Percentiles rank a stretch among this genome's conserved stretches.
phyloP scores from a whole-genome alignment of 2,113 vertebrate species.

The Pholis gunnellus region DNA sequence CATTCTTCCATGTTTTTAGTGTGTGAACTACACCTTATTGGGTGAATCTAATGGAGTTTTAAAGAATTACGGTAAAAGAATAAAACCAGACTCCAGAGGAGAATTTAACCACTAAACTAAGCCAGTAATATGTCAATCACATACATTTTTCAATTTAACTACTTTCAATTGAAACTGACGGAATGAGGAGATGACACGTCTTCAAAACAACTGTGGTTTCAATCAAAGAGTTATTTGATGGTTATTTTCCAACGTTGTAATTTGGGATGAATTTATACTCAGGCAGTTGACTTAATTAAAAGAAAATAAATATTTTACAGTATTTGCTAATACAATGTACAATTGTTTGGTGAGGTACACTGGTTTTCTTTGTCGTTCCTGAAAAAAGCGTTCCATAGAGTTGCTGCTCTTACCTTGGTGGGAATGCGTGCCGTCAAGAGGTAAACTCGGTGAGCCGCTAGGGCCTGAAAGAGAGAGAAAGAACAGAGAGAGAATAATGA shows the following conservation, averaged over 20 bases:
- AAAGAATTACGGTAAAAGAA: background rate
- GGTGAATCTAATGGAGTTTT: background rate
- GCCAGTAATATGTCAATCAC: too few species aligned
- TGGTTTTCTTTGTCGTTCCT: background rate
- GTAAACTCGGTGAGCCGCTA: constrained; percentile 93
- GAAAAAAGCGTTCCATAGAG: background rate
- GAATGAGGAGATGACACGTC: background rate
- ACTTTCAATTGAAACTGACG: background rate
- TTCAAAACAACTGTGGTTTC: background rate
- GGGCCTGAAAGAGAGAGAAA: constrained; percentile 84
- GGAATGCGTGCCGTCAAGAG: constrained; percentile 93
- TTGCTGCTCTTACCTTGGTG: constrained; percentile 88
- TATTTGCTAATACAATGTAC: background rate
- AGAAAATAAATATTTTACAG: background rate
- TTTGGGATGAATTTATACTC: background rate
- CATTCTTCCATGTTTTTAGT: background rate
- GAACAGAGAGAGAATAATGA: constrained; percentile 61
- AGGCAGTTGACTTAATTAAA: background rate
- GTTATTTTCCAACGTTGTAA: background rate
- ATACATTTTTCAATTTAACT: too few species aligned
- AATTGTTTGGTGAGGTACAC: background rate
- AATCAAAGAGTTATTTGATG: constrained; percentile 2
- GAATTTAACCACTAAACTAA: background rate
- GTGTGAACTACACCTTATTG: background rate
- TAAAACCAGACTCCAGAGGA: background rate